Conservation (phyloP, 2,797 vertebrate genomes). For the Diplodus puntazzo region DNA sequence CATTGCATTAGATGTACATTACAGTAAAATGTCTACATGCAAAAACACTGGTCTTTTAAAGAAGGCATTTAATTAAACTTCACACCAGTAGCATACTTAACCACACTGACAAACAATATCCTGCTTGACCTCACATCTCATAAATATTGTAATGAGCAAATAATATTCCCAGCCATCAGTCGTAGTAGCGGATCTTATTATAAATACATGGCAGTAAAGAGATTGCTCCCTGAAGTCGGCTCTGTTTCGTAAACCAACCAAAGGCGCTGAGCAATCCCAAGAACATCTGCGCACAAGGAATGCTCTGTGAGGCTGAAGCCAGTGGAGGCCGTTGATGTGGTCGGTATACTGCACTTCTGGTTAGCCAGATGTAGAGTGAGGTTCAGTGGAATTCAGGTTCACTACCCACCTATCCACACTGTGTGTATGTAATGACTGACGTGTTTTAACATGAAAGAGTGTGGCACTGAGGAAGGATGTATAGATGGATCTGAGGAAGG, state of each 20-base stretch:
- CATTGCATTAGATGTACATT: background rate
- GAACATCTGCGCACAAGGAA: constrained; percentile 62
- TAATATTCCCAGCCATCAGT: background rate
- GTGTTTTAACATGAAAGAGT: constrained; percentile 49
- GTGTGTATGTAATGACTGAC: constrained; percentile 47
- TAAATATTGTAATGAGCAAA: background rate
- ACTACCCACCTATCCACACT: constrained; percentile 41
- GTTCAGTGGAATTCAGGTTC: constrained; percentile 55
- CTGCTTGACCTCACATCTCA: background rate
- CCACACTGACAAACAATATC: background rate
- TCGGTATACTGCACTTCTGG: constrained; percentile 31
- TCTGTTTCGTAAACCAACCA: constrained; percentile 9
- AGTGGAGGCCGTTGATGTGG: constrained; percentile 61
- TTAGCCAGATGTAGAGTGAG: constrained; percentile 61
- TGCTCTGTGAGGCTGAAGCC: constrained; percentile 55
- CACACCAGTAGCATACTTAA: background rate
- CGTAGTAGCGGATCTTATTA: background rate
- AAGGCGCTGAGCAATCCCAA: constrained; percentile 35
- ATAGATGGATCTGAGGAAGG: constrained; percentile 13
- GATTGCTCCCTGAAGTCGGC: background rate
- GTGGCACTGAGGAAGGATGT: constrained; percentile 15
- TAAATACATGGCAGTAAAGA: background rate
- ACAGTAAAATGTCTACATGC: background rate
- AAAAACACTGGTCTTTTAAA: background rate
- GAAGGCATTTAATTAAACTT: background rate